Conservation (phyloP, 2,113 vertebrate species). For the Myanophis thanlyinensis region DNA sequence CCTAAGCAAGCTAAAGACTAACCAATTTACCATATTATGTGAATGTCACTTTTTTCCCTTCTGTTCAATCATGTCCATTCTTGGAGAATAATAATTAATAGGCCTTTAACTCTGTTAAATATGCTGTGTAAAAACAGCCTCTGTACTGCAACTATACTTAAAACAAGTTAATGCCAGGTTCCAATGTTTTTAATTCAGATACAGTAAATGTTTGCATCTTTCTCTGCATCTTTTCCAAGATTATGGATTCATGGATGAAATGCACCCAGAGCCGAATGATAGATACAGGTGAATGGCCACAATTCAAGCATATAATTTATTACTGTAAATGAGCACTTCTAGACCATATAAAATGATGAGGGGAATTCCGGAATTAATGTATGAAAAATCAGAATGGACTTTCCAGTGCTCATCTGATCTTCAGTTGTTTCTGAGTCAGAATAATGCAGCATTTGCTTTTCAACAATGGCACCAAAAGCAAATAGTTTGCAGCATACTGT, state of each 20-base stretch:
- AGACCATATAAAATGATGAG: not conserved
- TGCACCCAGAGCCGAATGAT: not conserved
- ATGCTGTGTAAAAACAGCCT: not conserved
- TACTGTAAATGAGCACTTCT: accelerated
- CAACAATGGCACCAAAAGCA: not conserved
- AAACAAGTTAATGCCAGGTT: not conserved
- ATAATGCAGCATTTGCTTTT: not conserved
- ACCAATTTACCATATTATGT: not conserved
- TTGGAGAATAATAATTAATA: not conserved
- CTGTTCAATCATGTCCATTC: too few relatives aligned
- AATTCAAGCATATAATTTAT: not conserved
- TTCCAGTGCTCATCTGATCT: not conserved
- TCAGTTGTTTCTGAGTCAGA: not conserved
- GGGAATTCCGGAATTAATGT: not conserved
- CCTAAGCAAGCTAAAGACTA: not conserved
- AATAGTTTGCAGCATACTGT: not conserved
- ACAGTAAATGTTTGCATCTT: not conserved
- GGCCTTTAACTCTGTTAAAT: not conserved
- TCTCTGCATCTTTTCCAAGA: not conserved
- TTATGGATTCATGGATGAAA: not conserved
- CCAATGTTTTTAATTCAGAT: not conserved
- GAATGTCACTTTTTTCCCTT: not conserved
- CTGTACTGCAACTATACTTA: not conserved
- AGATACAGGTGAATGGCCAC: not conserved
- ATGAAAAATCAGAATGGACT: not conserved